A percentile compares a stretch with the other conserved stretches of the same genome.
These are phyloP conservation scores for Dryadula phaetusa DNA, from an alignment of 2,888 invertebrate genomes.

Conservation along the genomic window DNA sequence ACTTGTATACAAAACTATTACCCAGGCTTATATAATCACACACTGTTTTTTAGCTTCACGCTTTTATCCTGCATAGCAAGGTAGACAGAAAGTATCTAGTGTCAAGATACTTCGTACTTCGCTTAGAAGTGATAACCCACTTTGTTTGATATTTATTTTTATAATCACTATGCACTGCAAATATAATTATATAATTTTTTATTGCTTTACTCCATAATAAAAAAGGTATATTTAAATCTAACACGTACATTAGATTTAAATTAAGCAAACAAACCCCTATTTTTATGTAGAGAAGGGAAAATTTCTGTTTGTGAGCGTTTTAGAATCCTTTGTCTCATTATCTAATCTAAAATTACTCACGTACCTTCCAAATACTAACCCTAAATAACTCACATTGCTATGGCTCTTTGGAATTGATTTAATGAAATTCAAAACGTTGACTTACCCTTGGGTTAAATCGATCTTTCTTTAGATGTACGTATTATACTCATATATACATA, in stretches of 20 bases:
- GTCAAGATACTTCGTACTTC: too few species aligned
- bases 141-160: too few species aligned
- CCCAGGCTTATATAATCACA: too few species aligned
- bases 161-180: too few species aligned
- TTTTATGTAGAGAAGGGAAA: slow-evolving; percentile 18
- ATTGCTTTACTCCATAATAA: too few species aligned
- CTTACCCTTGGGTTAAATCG: background rate
- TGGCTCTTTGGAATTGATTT: slow-evolving; percentile 39
- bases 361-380: slow-evolving; percentile 40
- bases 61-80: too few species aligned
- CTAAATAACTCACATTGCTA: slow-evolving; percentile 41
- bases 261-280: slow-evolving; percentile 9
- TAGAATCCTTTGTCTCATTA: slow-evolving; percentile 42
- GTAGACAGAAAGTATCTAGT: too few species aligned
- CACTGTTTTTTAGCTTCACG: too few species aligned
- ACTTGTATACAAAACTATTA: too few species aligned
- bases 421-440: slow-evolving; percentile 38
- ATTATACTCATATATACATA: too few species aligned
- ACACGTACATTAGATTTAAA: background rate
- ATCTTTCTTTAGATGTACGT: background rate
- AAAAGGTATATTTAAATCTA: background rate
- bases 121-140: too few species aligned
- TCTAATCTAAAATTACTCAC: slow-evolving; percentile 43
- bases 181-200: too few species aligned
- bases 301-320: slow-evolving; percentile 29